These are phyloP conservation scores for Rhinogobius similis DNA, from an alignment of 2,113 vertebrate genomes.

Conservation along the genomic window DNA sequence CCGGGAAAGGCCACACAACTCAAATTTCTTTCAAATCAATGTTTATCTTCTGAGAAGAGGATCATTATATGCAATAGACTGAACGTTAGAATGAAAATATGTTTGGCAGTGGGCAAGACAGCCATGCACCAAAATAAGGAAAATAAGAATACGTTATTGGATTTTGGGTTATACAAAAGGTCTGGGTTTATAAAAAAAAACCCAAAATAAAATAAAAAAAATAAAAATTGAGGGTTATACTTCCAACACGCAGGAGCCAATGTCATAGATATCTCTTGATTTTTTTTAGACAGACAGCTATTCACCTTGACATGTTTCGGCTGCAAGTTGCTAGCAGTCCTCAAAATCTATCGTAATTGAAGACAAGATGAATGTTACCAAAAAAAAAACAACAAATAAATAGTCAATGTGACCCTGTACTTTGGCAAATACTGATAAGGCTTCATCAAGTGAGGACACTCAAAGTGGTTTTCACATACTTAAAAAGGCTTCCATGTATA, in stretches of 20 bases:
- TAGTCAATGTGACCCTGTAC: conserved; percentile 45
- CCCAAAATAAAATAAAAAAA: conserved; percentile 51
- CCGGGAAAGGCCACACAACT: conserved; percentile 61
- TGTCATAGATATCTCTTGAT: no score
- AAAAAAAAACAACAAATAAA: conserved; percentile 14
- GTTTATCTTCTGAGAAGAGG: conserved; percentile 71
- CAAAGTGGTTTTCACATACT: conserved; percentile 1
- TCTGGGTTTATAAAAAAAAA: conserved; percentile 36
- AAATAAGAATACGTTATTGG: conserved; percentile 55
- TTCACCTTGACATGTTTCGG: no score
- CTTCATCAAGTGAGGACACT: conserved; percentile 17
- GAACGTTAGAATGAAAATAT: conserved; percentile 71
- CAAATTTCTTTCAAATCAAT: conserved; percentile 70
- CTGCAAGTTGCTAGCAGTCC: no score
- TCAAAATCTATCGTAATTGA: no score
- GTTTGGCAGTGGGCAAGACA: conserved; percentile 34
- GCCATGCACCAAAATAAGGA: conserved; percentile 26
- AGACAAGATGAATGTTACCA: no score
- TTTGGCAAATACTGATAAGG: conserved; percentile 28
- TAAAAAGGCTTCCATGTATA: not conserved
- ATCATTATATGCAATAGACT: conserved; percentile 72
- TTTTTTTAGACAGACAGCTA: no score
- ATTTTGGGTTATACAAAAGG: conserved; percentile 38
- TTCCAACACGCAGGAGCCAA: conserved; percentile 21
- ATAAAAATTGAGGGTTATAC: conserved; percentile 55